phyloP scores from a whole-genome alignment of 2,888 invertebrate species.

The Sceliomorpha sp. region DNA sequence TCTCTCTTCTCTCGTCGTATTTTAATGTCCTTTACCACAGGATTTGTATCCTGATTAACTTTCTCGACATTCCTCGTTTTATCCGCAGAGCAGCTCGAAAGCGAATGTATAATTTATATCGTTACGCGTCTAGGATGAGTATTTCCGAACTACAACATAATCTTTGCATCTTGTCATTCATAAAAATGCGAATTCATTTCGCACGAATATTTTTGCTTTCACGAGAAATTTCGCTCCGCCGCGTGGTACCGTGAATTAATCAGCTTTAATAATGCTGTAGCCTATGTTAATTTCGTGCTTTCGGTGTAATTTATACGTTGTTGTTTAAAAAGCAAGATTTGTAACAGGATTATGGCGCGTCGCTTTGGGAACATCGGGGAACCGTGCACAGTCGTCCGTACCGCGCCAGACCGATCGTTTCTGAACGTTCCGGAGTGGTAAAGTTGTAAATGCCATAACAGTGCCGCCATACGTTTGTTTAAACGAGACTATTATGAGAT shows the following conservation, averaged over 20 bases:
- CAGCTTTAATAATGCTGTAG: neutral
- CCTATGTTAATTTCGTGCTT: no score
- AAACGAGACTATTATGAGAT: conserved; percentile 74
- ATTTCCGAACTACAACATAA: conserved; percentile 30
- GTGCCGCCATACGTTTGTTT: conserved; percentile 71
- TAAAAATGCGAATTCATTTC: no score
- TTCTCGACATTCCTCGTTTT: conserved; percentile 10
- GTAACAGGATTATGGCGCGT: conserved; percentile 1
- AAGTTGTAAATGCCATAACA: conserved; percentile 64
- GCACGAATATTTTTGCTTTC: no score
- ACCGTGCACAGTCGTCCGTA: conserved; percentile 1
- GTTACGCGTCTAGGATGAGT: conserved; percentile 8
- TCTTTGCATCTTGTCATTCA: conserved; percentile 17
- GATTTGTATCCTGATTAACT: conserved; percentile 37
- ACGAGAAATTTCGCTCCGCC: conserved; percentile 3
- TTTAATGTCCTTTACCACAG: conserved; percentile 24
- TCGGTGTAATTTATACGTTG: neutral
- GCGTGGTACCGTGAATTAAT: neutral
- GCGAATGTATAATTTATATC: conserved; percentile 31
- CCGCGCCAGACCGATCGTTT: conserved; percentile 9
- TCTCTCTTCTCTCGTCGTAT: conserved; percentile 39
- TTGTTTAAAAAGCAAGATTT: neutral
- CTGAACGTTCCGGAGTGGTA: conserved; percentile 59
- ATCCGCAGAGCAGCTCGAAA: conserved; percentile 1
- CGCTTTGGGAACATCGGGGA: conserved; percentile 3